Evolutionary conservation across 1,140 invertebrate genomes (phyloP).

Genomic region (Copidosoma floridanum): DNA sequence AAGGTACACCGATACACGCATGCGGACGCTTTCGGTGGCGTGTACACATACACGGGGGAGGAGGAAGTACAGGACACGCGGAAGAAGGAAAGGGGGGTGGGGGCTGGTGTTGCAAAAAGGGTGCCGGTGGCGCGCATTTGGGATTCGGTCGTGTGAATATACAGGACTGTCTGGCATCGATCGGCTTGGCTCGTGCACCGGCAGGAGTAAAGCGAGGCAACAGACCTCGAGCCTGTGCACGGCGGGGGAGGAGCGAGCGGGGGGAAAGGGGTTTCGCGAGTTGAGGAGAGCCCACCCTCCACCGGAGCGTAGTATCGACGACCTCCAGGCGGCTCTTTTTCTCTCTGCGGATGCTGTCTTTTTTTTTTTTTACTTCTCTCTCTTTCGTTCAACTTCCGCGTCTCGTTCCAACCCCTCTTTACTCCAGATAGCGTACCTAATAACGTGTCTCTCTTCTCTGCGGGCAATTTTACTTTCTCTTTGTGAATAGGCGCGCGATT

Average conservation of each 20-base stretch:
- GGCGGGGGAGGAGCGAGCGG: neutral
- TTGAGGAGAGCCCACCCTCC: conserved; percentile 29
- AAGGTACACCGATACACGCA: no score
- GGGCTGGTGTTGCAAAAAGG: no score
- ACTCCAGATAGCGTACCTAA: no score
- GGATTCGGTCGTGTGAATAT: conserved; percentile 55
- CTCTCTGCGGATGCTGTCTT: conserved; percentile 5
- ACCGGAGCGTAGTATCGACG: conserved; percentile 51
- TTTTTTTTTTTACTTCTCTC: conserved; percentile 28
- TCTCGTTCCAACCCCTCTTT: no score
- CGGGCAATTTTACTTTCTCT: conserved; percentile 16
- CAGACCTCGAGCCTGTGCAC: conserved; percentile 4
- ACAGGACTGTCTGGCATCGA: conserved; percentile 58
- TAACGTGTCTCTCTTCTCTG: conserved; percentile 23
- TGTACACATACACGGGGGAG: neutral
- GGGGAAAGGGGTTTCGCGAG: conserved; percentile 17
- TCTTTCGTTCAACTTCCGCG: conserved; percentile 17
- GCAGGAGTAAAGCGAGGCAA: conserved; percentile 6
- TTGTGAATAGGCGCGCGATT: neutral
- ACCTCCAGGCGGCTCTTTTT: conserved; percentile 39
- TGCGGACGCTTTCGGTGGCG: neutral
- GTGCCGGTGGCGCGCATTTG: conserved; percentile 46
- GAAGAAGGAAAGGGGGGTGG: no score
- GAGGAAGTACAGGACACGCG: neutral
- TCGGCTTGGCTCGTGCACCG: conserved; percentile 37